Evolutionary conservation across 2,888 invertebrate species (phyloP).

Genomic region (Bimastos eiseni): DNA sequence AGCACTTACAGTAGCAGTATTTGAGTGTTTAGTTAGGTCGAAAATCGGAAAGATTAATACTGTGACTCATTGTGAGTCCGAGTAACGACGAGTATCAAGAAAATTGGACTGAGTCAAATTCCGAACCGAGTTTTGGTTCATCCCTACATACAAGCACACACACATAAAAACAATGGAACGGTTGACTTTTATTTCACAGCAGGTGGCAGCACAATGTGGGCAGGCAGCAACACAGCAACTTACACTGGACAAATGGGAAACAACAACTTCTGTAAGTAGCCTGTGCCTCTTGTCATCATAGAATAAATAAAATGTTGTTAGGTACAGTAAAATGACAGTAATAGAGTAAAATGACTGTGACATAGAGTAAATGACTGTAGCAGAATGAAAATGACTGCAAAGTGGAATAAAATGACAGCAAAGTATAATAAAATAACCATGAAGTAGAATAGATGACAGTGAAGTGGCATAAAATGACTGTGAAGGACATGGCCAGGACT

Average conservation of each 20-base stretch:
- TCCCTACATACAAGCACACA: not conserved
- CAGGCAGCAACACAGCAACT: constrained; percentile 84
- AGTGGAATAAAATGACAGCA: not conserved
- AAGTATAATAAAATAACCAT: not conserved
- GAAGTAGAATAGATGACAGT: not conserved
- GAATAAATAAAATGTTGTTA: not conserved
- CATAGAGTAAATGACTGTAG: not conserved
- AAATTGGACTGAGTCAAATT: too few relatives aligned
- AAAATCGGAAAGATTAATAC: too few relatives aligned
- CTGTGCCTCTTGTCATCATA: not conserved
- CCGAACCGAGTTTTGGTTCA: too few relatives aligned
- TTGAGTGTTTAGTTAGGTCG: too few relatives aligned
- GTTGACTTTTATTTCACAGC: not conserved
- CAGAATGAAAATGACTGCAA: too few relatives aligned
- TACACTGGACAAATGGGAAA: constrained; percentile 81
- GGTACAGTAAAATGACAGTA: not conserved
- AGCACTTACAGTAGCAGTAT: too few relatives aligned
- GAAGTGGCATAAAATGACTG: too few relatives aligned
- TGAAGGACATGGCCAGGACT: too few relatives aligned
- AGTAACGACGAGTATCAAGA: too few relatives aligned
- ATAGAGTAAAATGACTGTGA: not conserved
- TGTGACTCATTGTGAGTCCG: too few relatives aligned
- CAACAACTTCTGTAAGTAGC: constrained; percentile 43
- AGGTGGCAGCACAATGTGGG: constrained; percentile 70
- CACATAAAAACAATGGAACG: too few relatives aligned